These are phyloP conservation scores for Stenodera caucasica DNA, from an alignment of 2,888 invertebrate species.

Conservation along the genomic window DNA sequence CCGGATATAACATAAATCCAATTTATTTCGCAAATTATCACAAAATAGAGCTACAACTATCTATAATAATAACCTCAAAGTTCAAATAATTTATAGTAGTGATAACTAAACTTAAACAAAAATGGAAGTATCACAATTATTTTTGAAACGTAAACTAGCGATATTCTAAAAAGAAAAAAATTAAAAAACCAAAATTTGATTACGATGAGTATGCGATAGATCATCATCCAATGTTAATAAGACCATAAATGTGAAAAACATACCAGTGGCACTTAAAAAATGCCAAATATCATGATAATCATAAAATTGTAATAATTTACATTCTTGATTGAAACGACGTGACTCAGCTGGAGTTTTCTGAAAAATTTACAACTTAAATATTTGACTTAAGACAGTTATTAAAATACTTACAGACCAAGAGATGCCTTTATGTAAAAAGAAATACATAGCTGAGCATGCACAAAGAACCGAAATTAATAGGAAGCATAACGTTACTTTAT, in stretches of 20 bases:
- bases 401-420: conserved; percentile 64
- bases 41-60: not conserved
- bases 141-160: not conserved
- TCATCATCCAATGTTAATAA: conserved; percentile 80
- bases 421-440: conserved; percentile 72
- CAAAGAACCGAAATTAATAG: conserved; percentile 64
- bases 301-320: conserved; percentile 71
- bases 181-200: conserved; percentile 76
- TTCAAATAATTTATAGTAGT: too few species aligned
- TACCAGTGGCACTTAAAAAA: conserved; percentile 73
- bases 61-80: not conserved
- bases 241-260: conserved; percentile 84
- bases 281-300: conserved; percentile 89
- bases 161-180: conserved; percentile 73
- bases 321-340: conserved; percentile 70
- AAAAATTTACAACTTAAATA: conserved; percentile 36
- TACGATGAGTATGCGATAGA: conserved; percentile 65
- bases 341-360: conserved; percentile 75
- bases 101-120: too few species aligned
- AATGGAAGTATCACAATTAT: not conserved
- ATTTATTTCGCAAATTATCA: not conserved
- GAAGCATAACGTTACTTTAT: conserved; percentile 64
- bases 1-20: conserved; percentile 9
- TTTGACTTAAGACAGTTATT: too few species aligned
- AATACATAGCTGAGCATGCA: conserved; percentile 71